Percentiles rank a stretch among this genome's conserved stretches.
phyloP scores from a whole-genome alignment of 2,797 vertebrate genomes.

The Halcyon chelicuti region DNA sequence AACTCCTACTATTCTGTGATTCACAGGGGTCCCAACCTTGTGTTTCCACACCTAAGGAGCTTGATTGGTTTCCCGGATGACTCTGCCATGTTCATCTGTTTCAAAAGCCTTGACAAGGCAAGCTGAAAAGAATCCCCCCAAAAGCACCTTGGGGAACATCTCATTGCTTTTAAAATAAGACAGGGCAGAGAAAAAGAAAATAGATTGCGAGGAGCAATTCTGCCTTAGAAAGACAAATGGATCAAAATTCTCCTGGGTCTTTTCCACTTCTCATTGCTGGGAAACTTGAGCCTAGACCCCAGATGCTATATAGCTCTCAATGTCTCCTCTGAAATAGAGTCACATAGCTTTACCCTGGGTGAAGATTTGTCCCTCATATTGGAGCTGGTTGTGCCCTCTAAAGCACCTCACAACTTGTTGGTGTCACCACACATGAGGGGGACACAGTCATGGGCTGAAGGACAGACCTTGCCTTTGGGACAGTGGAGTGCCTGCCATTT shows the following conservation, averaged over 20 bases:
- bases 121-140: background rate
- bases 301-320: background rate
- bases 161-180: background rate
- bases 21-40: background rate
- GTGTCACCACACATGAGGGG: background rate
- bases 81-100: background rate
- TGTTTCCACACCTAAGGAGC: background rate
- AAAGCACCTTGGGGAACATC: background rate
- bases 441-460: background rate
- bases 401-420: background rate
- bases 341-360: background rate
- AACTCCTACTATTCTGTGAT: background rate
- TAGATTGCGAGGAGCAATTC: background rate
- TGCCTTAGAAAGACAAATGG: background rate
- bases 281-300: background rate
- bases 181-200: background rate
- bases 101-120: conserved; percentile 1
- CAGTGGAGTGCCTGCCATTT: background rate
- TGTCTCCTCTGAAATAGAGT: background rate
- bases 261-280: background rate
- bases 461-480: background rate
- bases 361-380: background rate
- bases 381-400: background rate
- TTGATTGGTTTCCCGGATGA: background rate
- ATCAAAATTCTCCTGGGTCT: background rate